Evolutionary conservation across 2,797 vertebrate species (phyloP), one percentile per base, ranked within the genome.

Genomic region (Phoebastria nigripes): DNA sequence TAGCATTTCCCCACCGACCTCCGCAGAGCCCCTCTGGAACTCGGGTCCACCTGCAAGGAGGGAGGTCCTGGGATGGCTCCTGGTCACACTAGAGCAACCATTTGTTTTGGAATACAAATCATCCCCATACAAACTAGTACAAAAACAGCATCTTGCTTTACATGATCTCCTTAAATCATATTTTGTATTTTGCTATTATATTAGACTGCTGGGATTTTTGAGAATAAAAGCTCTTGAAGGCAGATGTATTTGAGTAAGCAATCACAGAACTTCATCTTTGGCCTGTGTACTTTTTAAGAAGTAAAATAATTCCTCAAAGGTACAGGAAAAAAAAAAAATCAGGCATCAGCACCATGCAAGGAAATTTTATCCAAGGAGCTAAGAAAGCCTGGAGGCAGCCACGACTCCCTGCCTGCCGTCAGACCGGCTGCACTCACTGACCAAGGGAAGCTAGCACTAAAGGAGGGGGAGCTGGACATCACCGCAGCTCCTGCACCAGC

Each of bases 401-500:
- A 8, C 0, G 0, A 13, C 9, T 21, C 44, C 47, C 61, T 9
- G 26, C 63, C 28, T 37, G 42, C n/a, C 11, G 0, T 28, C 81
- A 66, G 66, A n/a, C 10, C 61, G 31, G 41, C 55, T 31, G 71
- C 49, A 8, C 18, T 31, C 79, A 16, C 37, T 26, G n/a, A 26
- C 9, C 35, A 19, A 70, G 69, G 51, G 31, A 51, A 55, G 24
- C 7, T 6, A 15, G 49, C 22, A 6, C 3, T 31, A 13, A 49
- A 24, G 25, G 35, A 66, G 15, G 15, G 24, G 10, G 11, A 82
- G 28, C 59, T 44, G 89, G 58, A 15, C 47, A 59, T 18, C 46
- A 6, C 59, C 9, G 1, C 65, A 73, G 69, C 76, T 70, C 39
- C 0, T 37, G 58, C 33, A 11, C 41, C 83, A 24, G 12, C 42